A percentile compares a stretch with the other conserved stretches of the same genome.
Evolutionary conservation across 1,140 invertebrate species (phyloP).

Genomic region (Odontomachus brunneus): DNA sequence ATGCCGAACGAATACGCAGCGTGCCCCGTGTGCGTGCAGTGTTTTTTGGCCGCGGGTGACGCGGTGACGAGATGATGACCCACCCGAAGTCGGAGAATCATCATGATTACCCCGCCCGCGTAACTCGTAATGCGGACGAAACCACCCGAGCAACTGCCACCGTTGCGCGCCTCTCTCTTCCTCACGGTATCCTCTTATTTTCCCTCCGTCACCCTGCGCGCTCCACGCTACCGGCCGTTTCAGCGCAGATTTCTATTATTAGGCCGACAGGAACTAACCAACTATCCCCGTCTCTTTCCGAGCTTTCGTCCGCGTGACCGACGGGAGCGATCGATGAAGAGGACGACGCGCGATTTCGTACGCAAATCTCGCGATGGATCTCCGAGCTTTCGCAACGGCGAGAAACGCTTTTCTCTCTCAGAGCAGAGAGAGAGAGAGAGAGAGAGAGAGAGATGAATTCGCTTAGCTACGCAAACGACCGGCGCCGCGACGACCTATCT

Average conservation of each 20-base stretch:
- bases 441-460: no score
- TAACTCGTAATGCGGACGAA: constrained; percentile 82
- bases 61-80: constrained; percentile 85
- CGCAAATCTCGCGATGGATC: neutral
- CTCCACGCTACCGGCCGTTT: constrained; percentile 49
- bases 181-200: constrained; percentile 7
- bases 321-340: neutral
- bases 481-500: neutral
- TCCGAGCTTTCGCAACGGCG: no score
- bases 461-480: no score
- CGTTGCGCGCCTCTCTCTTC: constrained; percentile 69
- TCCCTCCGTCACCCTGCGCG: neutral
- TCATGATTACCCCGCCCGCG: constrained; percentile 83
- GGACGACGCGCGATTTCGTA: no score
- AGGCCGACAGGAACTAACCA: constrained; percentile 67
- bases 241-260: constrained; percentile 68
- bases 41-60: constrained; percentile 83
- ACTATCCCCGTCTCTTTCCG: constrained; percentile 51
- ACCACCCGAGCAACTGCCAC: constrained; percentile 80
- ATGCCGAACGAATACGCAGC: constrained; percentile 22
- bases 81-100: constrained; percentile 81
- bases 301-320: constrained; percentile 36
- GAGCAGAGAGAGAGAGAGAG: no score
- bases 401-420: no score
- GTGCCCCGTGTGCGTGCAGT: constrained; percentile 67